Conservation (phyloP, 1,140 invertebrate genomes). For the Sweltsa coloradensis region DNA sequence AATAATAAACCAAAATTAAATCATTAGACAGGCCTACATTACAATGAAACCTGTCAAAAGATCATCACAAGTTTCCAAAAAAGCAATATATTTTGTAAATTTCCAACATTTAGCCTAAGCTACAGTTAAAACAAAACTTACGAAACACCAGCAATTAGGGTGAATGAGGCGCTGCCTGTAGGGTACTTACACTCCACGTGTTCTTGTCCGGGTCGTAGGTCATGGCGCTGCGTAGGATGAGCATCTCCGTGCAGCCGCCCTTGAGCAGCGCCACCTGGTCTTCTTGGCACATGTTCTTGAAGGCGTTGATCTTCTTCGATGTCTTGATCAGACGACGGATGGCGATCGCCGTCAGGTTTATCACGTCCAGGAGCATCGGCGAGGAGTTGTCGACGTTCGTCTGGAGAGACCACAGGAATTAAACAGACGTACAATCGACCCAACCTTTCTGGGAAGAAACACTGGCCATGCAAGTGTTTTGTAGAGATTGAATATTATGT, state of each 20-base stretch:
- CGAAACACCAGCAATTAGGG: too few relatives aligned
- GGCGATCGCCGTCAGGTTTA: conserved; percentile 82
- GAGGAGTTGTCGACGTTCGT: conserved; percentile 40
- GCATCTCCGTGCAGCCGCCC: conserved; percentile 82
- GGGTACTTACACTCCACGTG: conserved; percentile 60
- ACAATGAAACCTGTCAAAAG: too few relatives aligned
- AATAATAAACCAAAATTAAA: too few relatives aligned
- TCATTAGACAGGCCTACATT: too few relatives aligned
- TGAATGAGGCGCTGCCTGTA: too few relatives aligned
- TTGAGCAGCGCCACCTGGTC: conserved; percentile 84
- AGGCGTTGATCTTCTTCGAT: conserved; percentile 78
- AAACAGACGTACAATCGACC: neutral
- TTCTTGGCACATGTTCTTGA: conserved; percentile 81
- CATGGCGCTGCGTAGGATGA: conserved; percentile 78
- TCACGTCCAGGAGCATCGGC: conserved; percentile 66
- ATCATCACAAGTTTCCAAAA: too few relatives aligned
- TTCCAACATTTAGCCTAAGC: too few relatives aligned
- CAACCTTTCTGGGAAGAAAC: neutral
- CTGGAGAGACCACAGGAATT: conserved; percentile 27
- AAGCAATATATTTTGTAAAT: too few relatives aligned
- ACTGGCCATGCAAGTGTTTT: neutral
- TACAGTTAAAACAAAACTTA: too few relatives aligned
- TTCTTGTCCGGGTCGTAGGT: conserved; percentile 75
- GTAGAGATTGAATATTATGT: neutral
- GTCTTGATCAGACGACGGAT: conserved; percentile 83